Evolutionary conservation across 2,797 vertebrate genomes (phyloP).

Genomic region (Eutrigla gurnardus): DNA sequence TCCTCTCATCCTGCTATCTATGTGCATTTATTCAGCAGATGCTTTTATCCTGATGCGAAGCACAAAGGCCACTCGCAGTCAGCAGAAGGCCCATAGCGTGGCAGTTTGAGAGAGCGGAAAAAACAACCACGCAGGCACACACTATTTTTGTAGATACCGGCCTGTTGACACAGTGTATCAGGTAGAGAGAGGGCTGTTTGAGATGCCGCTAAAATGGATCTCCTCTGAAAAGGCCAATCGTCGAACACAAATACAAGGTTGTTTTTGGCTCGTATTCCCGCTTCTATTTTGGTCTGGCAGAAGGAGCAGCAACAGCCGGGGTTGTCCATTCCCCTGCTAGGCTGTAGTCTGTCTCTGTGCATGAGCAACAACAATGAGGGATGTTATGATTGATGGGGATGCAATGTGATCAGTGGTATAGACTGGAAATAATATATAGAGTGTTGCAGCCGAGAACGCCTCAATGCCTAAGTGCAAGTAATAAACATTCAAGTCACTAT

Average conservation of each 20-base stretch:
- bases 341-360: conserved; percentile 61
- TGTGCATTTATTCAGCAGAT: conserved; percentile 63
- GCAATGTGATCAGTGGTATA: conserved; percentile 18
- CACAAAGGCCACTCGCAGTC: conserved; percentile 65
- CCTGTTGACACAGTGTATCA: conserved; percentile 52
- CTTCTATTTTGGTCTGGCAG: conserved; percentile 78
- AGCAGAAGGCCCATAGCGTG: conserved; percentile 53
- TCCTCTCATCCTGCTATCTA: conserved; percentile 42
- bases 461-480: conserved; percentile 14
- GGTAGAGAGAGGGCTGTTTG: conserved; percentile 56
- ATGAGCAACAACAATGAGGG: conserved; percentile 51
- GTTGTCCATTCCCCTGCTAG: conserved; percentile 73
- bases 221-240: conserved; percentile 73
- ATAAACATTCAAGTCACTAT: conserved; percentile 54
- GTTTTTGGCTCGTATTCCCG: conserved; percentile 69
- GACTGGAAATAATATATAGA: conserved; percentile 19
- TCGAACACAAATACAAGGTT: conserved; percentile 76
- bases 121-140: conserved; percentile 19
- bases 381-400: conserved; percentile 41
- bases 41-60: conserved; percentile 66
- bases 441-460: conserved; percentile 25
- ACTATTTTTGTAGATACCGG: conserved; percentile 58
- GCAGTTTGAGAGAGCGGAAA: conserved; percentile 14
- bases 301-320: conserved; percentile 74
- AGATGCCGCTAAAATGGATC: conserved; percentile 70